phyloP scores from a whole-genome alignment of 2,888 invertebrate species.

The Resseliella maxima region DNA sequence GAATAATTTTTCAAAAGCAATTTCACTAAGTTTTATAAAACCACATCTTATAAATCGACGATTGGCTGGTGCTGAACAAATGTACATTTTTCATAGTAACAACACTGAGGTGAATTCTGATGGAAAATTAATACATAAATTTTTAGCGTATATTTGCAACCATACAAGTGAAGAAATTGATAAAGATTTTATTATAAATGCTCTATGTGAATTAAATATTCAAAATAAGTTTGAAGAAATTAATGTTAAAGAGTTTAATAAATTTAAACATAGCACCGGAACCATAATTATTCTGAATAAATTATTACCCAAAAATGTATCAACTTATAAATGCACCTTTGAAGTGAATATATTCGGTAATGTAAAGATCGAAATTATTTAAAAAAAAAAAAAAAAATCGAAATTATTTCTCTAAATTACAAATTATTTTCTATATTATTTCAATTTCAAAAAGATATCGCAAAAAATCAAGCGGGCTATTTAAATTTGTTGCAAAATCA shows the following conservation, averaged over 20 bases:
- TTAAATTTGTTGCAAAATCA: not conserved
- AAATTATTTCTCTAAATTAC: too few relatives aligned
- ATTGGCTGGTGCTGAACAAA: conserved; percentile 69
- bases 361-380: not conserved
- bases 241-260: not conserved
- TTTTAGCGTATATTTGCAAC: not conserved
- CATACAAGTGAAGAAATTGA: not conserved
- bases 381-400: too few relatives aligned
- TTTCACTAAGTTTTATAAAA: conserved; percentile 74
- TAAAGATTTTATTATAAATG: not conserved
- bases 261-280: not conserved
- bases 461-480: not conserved
- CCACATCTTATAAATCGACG: conserved; percentile 80
- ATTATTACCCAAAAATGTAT: conserved; percentile 12
- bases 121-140: not conserved
- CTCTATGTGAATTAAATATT: not conserved
- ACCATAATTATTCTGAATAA: not conserved
- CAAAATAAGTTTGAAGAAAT: not conserved
- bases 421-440: too few relatives aligned
- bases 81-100: not conserved
- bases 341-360: not conserved
- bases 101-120: not conserved
- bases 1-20: conserved; percentile 74
- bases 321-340: not conserved
- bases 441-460: not conserved